Evolutionary conservation across 2,113 vertebrate species (phyloP), one percentile per base, ranked within the genome.

Genomic region (Planiliza haematocheilus): DNA sequence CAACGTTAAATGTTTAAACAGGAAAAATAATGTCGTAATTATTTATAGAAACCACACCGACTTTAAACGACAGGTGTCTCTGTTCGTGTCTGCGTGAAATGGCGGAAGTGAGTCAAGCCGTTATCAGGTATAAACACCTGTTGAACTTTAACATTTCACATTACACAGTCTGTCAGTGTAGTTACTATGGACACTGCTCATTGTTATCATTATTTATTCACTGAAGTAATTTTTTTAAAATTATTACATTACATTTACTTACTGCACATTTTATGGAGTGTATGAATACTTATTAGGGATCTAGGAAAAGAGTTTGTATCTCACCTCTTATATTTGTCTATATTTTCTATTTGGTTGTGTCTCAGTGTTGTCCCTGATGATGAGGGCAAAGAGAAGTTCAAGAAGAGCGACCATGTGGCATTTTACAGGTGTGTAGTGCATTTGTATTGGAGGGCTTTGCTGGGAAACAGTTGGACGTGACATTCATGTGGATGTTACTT

Each of bases 351-450:
- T 7, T 66, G 16, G 11, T 59, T 42, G 2, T 14, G 58, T 17
- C 49, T 46, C 72, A 91, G 91, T 46, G 62, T 82, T 13, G 34
- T 86, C 8, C 85, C 88, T 24, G 81, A 68, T 10, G 88, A 88
- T 79, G 84, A 92, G 17, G 62, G 59, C 0, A 71, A 78, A 50
- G 77, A 75, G 2, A 91, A 83, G 70, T 93, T 90, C 74, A 93
- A 92, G 85, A 92, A 73, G 34, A 91, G 87, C 37, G 10, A 87
- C 0, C 6, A 93, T 12, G 91, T 93, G 56, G 84, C 86, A 21
- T 94, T 94, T 79, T 94, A 93, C 68, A 92, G 86, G 94, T 94
- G 60, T 42, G 83, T 34, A 41, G 0, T 6, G 2, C 7, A 10
- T 18, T 21, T n/a, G n/a, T n/a, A n/a, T n/a, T n/a, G n/a, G n/a